Evolutionary conservation across 2,113 vertebrate genomes (phyloP).

Genomic region (Riparia riparia): DNA sequence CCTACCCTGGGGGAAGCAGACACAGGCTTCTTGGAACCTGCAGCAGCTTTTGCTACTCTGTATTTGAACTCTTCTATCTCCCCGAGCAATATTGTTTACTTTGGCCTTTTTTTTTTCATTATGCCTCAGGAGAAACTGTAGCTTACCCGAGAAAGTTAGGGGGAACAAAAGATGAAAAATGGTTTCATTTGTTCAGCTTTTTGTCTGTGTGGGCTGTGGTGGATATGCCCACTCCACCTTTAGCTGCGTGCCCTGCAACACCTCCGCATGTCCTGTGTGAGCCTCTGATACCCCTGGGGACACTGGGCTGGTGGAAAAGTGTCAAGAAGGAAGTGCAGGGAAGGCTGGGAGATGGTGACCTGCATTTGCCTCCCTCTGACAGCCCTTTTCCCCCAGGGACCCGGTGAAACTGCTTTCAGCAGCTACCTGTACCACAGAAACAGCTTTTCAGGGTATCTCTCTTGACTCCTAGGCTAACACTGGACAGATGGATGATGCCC

Average conservation of each 20-base stretch:
- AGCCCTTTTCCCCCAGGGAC: neutral
- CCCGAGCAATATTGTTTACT: neutral
- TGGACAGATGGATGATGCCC: constrained; percentile 86
- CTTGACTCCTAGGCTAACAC: constrained; percentile 84
- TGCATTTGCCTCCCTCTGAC: rapidly evolving
- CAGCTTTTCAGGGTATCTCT: constrained; percentile 21
- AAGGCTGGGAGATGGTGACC: neutral
- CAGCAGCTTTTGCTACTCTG: neutral
- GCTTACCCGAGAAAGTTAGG: neutral
- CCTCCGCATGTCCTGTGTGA: neutral
- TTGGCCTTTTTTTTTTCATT: neutral
- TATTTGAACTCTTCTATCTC: neutral
- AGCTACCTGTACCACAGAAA: neutral
- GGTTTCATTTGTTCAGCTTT: neutral
- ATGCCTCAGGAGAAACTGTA: neutral
- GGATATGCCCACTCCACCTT: neutral
- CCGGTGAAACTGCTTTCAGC: neutral
- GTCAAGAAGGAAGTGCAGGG: neutral
- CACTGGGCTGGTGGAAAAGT: neutral
- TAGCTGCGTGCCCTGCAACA: neutral
- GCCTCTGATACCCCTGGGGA: neutral
- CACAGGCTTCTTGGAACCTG: neutral
- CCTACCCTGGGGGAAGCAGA: neutral
- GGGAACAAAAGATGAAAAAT: neutral
- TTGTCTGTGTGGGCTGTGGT: neutral